phyloP scores from a whole-genome alignment of 2,113 vertebrate genomes.

The Crypturellus undulatus region DNA sequence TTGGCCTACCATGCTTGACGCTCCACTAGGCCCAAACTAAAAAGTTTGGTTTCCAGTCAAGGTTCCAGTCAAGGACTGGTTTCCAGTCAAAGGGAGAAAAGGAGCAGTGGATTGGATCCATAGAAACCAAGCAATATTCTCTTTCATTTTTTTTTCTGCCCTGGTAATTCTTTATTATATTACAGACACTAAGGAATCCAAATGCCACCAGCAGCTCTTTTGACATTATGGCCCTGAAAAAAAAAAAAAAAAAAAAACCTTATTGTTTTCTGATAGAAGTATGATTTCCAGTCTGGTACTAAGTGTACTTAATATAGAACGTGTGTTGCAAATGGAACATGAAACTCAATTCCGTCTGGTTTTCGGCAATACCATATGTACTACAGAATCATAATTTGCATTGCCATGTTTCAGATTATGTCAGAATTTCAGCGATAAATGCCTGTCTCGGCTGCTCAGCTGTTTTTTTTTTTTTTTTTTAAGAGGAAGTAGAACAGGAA shows the following conservation, averaged over 20 bases:
- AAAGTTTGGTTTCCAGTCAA: background rate
- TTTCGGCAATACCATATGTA: background rate
- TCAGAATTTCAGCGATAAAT: background rate
- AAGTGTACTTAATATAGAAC: background rate
- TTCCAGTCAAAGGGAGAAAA: background rate
- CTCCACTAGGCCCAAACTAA: background rate
- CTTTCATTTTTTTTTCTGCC: background rate
- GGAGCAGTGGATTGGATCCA: background rate
- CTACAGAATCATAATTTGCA: background rate
- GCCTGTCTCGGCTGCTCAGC: background rate
- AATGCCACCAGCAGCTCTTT: background rate
- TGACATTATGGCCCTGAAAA: background rate
- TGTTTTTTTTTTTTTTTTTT: no score
- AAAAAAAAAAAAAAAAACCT: background rate
- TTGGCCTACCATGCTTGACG: background rate
- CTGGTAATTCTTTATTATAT: background rate
- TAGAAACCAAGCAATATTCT: background rate
- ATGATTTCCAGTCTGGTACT: background rate
- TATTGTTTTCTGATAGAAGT: background rate
- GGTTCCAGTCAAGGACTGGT: background rate
- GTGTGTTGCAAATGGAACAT: background rate
- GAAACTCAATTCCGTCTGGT: background rate
- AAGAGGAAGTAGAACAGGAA: background rate
- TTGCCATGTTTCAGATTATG: background rate
- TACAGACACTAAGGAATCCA: background rate